These are phyloP conservation scores for Bombus affinis DNA, from an alignment of 1,140 invertebrate genomes.

Conservation along the genomic window DNA sequence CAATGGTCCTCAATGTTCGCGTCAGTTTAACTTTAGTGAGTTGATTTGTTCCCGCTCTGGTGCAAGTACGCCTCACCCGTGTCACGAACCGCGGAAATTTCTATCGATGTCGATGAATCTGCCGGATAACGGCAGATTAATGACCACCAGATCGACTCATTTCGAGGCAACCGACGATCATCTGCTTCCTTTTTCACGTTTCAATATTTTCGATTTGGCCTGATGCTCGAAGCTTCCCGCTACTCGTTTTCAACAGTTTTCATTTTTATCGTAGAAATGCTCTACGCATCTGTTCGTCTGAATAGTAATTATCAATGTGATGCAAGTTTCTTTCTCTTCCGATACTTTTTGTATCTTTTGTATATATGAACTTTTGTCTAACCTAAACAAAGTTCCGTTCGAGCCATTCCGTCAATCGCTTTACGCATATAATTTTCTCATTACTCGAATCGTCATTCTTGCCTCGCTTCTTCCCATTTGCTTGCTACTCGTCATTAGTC, in stretches of 20 bases:
- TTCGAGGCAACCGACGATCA: background rate
- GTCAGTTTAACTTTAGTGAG: constrained; percentile 59
- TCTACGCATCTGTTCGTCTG: background rate
- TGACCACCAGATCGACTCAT: constrained; percentile 45
- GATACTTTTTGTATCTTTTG: background rate
- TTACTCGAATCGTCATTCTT: constrained; percentile 8
- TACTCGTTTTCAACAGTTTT: background rate
- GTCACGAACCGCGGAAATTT: constrained; percentile 60
- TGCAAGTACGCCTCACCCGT: background rate
- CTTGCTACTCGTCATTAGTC: constrained; percentile 21
- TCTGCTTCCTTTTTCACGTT: constrained; percentile 14
- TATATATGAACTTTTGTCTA: background rate
- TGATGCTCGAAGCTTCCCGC: background rate
- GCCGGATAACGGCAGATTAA: constrained; percentile 71
- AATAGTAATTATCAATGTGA: background rate
- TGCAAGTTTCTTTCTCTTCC: background rate
- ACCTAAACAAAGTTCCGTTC: background rate
- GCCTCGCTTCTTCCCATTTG: background rate
- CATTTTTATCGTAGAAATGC: background rate
- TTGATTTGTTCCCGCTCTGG: constrained; percentile 18
- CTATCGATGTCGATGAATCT: constrained; percentile 67
- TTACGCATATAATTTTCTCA: constrained; percentile 22
- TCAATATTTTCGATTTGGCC: constrained; percentile 12
- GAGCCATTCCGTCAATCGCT: background rate
- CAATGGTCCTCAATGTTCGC: background rate